These are phyloP conservation scores for Bucco capensis DNA, from an alignment of 2,113 vertebrate genomes.

Conservation along the genomic window DNA sequence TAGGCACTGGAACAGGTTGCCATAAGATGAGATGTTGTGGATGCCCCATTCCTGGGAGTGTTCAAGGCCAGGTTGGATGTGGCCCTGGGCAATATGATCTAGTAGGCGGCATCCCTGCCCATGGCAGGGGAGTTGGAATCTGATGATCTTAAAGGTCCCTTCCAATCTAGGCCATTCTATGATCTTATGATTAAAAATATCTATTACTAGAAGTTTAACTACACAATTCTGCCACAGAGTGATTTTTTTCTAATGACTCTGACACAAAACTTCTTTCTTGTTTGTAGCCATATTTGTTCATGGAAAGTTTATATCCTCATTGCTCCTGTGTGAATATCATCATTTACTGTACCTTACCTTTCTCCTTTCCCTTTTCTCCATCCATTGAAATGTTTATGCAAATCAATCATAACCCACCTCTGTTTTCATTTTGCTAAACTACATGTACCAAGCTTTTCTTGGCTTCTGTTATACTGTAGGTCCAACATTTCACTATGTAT, in stretches of 20 bases:
- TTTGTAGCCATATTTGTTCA: background rate
- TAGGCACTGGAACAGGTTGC: no score
- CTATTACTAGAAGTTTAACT: background rate
- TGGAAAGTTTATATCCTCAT: background rate
- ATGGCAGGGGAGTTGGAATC: no score
- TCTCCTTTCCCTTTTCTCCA: background rate
- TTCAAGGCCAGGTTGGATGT: no score
- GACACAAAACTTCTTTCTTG: background rate
- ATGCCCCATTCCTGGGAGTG: no score
- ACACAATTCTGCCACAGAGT: background rate
- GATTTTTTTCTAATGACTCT: no score
- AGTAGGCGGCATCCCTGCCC: no score
- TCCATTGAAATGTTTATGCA: background rate
- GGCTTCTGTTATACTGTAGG: background rate
- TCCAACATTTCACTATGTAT: background rate
- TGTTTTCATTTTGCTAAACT: background rate
- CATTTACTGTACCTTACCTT: background rate
- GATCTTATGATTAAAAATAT: no score
- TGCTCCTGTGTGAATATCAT: accelerated
- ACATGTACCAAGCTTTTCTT: background rate
- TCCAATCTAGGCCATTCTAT: no score
- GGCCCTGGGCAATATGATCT: no score
- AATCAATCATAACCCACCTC: background rate
- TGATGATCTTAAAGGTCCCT: no score
- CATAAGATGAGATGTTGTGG: no score